Evolutionary conservation across 2,888 invertebrate genomes (phyloP), one percentile per base, ranked within the genome.

Genomic region (Hesperia comma): DNA sequence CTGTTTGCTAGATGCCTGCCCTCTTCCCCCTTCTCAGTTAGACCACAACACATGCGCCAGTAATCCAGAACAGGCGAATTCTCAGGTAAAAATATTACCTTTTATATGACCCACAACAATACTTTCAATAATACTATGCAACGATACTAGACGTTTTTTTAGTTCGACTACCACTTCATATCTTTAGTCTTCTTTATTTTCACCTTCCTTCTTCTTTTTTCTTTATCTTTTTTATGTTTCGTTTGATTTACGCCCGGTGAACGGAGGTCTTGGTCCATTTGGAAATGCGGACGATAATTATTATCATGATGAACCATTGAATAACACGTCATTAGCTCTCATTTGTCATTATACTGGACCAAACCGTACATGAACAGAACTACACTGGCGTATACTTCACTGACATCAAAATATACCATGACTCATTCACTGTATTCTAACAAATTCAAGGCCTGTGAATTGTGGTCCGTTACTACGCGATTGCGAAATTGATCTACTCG

Each of bases 1-100:
- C 96, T 96, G 97, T 92, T 97, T 96, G 96, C 96, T 97, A 97
- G 97, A 97, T 97, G 96, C 96, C 96, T 97, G 97, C 96, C 95
- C 95, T 95, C 95, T 95, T 95, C 95, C 95, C 95, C 95, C 95
- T 95, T 94, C 93, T 94, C 95, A 95, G 95, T 96, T 96, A 96
- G 96, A 96, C 95, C 95, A 95, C 95, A 95, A 95, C 95, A 95
- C 95, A 95, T 95, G 94, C 95, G 93, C 93, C 93, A 93, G 93
- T 92, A 93, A 94, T 94, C 94, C 94, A 94, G 95, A 95, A 94
- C 95, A 95, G 94, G 94, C 94, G 94, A 92, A 87, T 88, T 93
- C 94, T 94, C 95, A 95, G 95, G 95, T 95, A 95, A 94, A 90
- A 87, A 72, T 73, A 74, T 85, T 88, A 87, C 88, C 87, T 85